Conservation (phyloP, 2,888 invertebrate species). For the Tortricodes alternella region DNA sequence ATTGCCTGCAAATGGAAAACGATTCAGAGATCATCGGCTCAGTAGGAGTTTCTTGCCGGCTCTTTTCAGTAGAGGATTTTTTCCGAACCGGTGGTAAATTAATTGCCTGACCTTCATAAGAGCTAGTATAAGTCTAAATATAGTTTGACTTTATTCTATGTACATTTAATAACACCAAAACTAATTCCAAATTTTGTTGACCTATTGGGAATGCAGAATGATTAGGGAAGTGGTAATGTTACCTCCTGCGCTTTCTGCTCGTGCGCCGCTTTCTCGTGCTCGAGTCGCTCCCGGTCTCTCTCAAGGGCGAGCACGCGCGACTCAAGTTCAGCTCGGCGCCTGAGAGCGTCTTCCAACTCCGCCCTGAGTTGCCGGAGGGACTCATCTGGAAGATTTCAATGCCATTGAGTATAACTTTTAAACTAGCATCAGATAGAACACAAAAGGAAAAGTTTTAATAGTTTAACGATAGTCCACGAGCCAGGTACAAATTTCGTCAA, state of each 20-base stretch:
- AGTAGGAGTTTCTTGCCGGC: background rate
- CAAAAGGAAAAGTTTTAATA: too few relatives aligned
- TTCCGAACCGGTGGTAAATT: too few relatives aligned
- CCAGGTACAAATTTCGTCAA: too few relatives aligned
- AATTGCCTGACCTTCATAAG: too few relatives aligned
- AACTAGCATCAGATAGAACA: too few relatives aligned
- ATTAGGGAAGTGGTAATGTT: slow-evolving; percentile 15
- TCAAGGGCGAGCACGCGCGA: slow-evolving; percentile 66
- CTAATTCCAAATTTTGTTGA: too few relatives aligned
- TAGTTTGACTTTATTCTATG: too few relatives aligned
- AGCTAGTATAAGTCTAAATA: too few relatives aligned
- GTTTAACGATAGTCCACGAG: too few relatives aligned
- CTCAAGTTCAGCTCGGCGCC: slow-evolving; percentile 65
- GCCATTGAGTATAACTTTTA: too few relatives aligned
- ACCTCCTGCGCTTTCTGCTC: slow-evolving; percentile 78
- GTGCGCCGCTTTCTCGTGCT: slow-evolving; percentile 69
- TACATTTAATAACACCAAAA: too few relatives aligned
- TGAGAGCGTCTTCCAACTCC: slow-evolving; percentile 64
- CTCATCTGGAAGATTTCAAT: slow-evolving; percentile 67
- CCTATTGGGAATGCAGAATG: background rate
- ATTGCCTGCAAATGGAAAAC: slow-evolving; percentile 65
- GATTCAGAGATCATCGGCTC: background rate
- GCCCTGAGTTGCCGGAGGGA: slow-evolving; percentile 58
- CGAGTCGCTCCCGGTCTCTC: slow-evolving; percentile 66
- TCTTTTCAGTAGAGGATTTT: too few relatives aligned